Evolutionary conservation across 1,140 invertebrate species (phyloP), one percentile per base, ranked within the genome.

Genomic region (Drosophila quadrilineata): DNA sequence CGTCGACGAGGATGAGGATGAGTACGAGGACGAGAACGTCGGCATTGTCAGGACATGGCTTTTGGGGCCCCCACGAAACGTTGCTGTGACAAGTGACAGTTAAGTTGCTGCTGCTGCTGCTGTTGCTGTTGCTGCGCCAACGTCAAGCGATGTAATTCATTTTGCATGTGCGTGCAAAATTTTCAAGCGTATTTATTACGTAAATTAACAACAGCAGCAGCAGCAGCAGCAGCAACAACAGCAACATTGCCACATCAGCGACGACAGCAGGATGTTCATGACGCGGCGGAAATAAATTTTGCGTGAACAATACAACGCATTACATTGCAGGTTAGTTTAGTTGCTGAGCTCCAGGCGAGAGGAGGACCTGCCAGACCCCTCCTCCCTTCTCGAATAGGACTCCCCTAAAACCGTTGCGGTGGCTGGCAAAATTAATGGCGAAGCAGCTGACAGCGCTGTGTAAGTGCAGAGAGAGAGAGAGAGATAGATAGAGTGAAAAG

Each of bases 11-110:
- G 45, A 48, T 33, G 57, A 29, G 12, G 36, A 22, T 38, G 52
- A 16, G 16, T 3, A 31, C 26, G 59, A 3, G 24, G 68, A 70
- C 50, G 56, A 43, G 24, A 24, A 26, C 56, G 54, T 9, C 17
- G 29, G 29, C 29, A 31, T 21, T 63, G 74, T 53, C 76, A 80
- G 71, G 76, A 71, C 76, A 79, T 69, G 41, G 36, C 38, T 54
- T 16, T 43, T 31, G 16, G 54, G 63, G 52, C 40, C 70, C 79
- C 63, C 75, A 46, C 53, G 71, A 58, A 84, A 66, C 74, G 74
- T 74, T 71, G 54, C 71, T 63, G 87, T 88, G 87, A 88, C 87
- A 88, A 88, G 87, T 88, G 87, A 88, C 87, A 88, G 87, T 88
- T 84, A 87, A 88, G 86, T 88, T 88, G 80, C 70, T 87, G 84